phyloP scores from a whole-genome alignment of 2,888 invertebrate genomes.

The Synergus umbraculus region DNA sequence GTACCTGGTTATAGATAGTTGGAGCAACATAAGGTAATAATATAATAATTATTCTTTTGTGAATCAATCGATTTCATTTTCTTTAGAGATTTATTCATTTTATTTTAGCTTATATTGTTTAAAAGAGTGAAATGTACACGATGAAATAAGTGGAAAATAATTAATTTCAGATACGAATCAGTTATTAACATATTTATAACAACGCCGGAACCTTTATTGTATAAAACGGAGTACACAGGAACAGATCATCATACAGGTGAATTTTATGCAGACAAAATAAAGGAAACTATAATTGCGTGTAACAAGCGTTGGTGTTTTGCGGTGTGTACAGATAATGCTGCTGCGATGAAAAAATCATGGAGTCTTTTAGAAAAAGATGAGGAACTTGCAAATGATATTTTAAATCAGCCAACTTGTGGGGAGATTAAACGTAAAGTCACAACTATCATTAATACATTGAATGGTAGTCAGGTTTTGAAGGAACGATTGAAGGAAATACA shows the following conservation, averaged over 20 bases:
- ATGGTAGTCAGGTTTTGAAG: slow-evolving; percentile 6
- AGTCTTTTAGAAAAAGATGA: not conserved
- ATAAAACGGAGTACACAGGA: not conserved
- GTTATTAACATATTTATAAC: not conserved
- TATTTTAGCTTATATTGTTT: not conserved
- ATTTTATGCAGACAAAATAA: not conserved
- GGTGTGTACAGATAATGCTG: not conserved
- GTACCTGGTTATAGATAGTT: not conserved
- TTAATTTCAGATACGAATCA: not conserved
- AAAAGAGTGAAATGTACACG: not conserved
- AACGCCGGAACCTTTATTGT: not conserved
- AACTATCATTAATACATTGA: not conserved
- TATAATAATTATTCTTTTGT: not conserved
- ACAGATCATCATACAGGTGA: not conserved
- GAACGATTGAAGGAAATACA: not conserved
- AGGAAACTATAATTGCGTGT: not conserved
- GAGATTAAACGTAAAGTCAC: not conserved
- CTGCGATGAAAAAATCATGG: not conserved
- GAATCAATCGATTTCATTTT: not conserved
- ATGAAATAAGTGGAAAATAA: not conserved
- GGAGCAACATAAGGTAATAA: not conserved
- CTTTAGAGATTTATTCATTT: not conserved
- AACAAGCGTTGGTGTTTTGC: not conserved
- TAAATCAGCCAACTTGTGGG: slow-evolving; percentile 14
- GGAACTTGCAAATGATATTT: slow-evolving; percentile 36